These are phyloP conservation scores for Coregonus ussuriensis DNA, from an alignment of 2,797 vertebrate species.

Conservation along the genomic window DNA sequence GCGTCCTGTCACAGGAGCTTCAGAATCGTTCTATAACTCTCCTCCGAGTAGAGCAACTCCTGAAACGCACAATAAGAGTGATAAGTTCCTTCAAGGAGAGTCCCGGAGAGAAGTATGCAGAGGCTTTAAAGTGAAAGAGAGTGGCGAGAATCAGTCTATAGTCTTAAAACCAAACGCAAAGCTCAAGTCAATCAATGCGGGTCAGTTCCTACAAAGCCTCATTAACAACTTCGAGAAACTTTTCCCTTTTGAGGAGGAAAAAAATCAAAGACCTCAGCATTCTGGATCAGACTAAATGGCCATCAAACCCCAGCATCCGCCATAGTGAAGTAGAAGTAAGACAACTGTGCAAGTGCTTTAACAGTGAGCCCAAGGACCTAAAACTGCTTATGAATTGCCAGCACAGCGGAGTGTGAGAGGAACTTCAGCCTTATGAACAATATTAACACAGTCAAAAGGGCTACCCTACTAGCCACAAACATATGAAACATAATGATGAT, in stretches of 20 bases:
- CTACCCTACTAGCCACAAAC: conserved; percentile 28
- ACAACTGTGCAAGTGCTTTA: conserved; percentile 20
- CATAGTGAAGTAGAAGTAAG: not conserved
- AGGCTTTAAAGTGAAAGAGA: not conserved
- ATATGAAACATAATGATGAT: conserved; percentile 35
- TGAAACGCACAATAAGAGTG: conserved; percentile 26
- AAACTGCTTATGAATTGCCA: conserved; percentile 27
- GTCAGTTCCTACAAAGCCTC: conserved; percentile 21
- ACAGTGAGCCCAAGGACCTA: not conserved
- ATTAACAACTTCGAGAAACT: conserved; percentile 8
- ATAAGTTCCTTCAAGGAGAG: conserved; percentile 25
- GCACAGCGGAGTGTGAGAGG: conserved; percentile 28
- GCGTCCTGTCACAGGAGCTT: conserved; percentile 20
- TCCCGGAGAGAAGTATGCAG: conserved; percentile 25
- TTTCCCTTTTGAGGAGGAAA: conserved; percentile 19
- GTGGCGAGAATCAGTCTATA: conserved; percentile 3
- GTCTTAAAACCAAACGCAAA: conserved; percentile 19
- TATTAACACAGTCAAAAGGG: conserved; percentile 28
- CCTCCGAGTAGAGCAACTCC: conserved; percentile 23
- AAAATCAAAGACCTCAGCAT: not conserved
- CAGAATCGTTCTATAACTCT: conserved; percentile 19
- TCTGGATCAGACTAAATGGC: not conserved
- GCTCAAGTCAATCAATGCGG: conserved; percentile 21
- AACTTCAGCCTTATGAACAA: conserved; percentile 36
- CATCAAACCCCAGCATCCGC: no score